These are phyloP conservation scores for Hypanus sabinus DNA, from an alignment of 2,113 vertebrate species.

Conservation along the genomic window DNA sequence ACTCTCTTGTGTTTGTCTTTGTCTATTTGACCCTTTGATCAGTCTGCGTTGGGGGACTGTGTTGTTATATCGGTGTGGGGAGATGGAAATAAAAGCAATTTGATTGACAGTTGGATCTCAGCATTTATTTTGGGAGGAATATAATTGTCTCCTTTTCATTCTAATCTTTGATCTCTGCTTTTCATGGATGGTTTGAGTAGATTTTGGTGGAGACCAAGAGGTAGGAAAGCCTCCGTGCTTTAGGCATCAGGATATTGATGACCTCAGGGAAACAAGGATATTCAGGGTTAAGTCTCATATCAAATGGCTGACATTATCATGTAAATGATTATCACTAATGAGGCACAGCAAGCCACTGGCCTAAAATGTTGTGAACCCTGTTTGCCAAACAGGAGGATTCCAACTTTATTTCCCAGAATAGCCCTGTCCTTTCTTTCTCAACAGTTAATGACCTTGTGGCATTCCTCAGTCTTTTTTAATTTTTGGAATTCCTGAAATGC, in stretches of 20 bases:
- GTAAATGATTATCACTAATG: not conserved
- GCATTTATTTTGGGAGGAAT: not conserved
- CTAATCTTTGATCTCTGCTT: too few relatives aligned
- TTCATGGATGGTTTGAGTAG: not conserved
- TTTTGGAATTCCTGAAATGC: not conserved
- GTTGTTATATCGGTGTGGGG: not conserved
- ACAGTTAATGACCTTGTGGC: not conserved
- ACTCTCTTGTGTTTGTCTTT: not conserved
- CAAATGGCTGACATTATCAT: not conserved
- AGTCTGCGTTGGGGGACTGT: not conserved
- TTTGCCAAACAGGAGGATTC: not conserved
- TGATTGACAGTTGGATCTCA: not conserved
- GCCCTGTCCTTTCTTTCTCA: not conserved
- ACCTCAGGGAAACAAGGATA: not conserved
- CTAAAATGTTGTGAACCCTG: not conserved
- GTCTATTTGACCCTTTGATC: not conserved
- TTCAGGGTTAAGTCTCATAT: not conserved
- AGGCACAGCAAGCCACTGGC: not conserved
- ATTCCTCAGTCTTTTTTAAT: not conserved
- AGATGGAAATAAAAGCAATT: not conserved
- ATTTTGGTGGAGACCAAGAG: not conserved
- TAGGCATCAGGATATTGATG: not conserved
- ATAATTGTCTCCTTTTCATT: not conserved
- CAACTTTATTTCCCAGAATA: not conserved
- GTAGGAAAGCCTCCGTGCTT: not conserved